A percentile compares a stretch with the other conserved stretches of the same genome.
Conservation (phyloP, 2,888 invertebrate genomes). For the Agrilus cyanescens region DNA sequence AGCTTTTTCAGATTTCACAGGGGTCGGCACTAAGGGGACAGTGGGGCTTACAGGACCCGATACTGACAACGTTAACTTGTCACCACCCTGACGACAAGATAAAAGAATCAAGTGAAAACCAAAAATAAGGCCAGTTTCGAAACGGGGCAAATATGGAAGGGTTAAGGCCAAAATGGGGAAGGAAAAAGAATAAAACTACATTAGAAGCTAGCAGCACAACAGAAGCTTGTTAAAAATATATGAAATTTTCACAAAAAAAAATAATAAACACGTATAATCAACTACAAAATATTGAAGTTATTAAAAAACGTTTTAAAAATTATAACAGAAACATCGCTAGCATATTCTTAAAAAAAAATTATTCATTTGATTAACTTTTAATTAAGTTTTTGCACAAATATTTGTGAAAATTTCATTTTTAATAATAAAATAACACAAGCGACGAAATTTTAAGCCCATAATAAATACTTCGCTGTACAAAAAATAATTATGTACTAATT, state of each 20-base stretch:
- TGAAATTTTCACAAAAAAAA: neutral
- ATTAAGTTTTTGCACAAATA: no score
- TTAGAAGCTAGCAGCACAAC: constrained; percentile 4
- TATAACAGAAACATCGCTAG: no score
- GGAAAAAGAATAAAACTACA: constrained; percentile 5
- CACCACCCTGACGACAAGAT: constrained; percentile 44
- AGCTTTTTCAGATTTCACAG: constrained; percentile 17
- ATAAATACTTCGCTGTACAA: no score
- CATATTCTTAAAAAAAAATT: no score
- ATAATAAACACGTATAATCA: constrained; percentile 4
- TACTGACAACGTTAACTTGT: constrained; percentile 55
- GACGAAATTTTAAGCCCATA: no score
- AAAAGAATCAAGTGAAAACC: constrained; percentile 9
- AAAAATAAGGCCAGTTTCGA: neutral
- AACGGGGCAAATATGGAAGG: neutral
- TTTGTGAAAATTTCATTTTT: no score
- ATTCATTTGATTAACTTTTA: no score
- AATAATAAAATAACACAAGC: no score
- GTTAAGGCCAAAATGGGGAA: constrained; percentile 4
- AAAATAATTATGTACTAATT: neutral
- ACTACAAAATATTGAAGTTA: no score
- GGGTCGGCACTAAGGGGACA: constrained; percentile 3
- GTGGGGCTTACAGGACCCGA: constrained; percentile 36
- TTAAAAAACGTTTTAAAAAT: no score
- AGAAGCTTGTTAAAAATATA: neutral